Percentiles rank a stretch among this genome's conserved stretches.
Conservation (phyloP, 2,797 vertebrate species). For the Tauraco hartlaubi region DNA sequence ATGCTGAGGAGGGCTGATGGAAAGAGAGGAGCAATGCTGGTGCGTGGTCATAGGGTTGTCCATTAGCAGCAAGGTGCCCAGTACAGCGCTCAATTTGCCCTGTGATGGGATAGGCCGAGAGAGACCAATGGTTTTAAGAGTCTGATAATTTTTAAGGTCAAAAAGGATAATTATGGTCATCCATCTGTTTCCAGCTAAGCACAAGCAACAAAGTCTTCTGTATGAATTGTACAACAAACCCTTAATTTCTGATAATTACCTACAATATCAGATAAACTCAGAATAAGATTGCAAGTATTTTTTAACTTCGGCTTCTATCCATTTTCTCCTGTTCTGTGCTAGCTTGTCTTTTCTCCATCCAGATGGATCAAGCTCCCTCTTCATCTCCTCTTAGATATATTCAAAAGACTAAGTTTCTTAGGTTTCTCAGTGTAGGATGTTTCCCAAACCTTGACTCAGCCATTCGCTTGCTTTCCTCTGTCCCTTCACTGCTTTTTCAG, state of each 20-base stretch:
- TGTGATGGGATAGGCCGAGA: neutral
- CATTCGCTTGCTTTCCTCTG: neutral
- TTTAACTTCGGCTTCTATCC: neutral
- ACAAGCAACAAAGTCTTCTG: neutral
- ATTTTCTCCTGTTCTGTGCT: neutral
- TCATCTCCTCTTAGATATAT: neutral
- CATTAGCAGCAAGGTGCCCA: fast-evolving
- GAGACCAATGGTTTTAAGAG: neutral
- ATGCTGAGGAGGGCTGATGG: neutral
- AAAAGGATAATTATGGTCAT: neutral
- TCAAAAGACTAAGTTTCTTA: neutral
- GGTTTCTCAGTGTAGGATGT: neutral
- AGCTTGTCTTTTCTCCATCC: neutral
- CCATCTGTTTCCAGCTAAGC: neutral
- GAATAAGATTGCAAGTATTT: neutral
- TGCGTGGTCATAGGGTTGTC: neutral
- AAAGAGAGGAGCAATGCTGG: neutral
- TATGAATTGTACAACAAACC: neutral
- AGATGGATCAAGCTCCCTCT: neutral
- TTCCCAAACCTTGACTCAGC: neutral
- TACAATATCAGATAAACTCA: neutral
- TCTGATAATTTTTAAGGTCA: neutral
- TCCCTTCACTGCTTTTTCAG: neutral
- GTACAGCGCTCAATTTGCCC: neutral
- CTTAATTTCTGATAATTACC: neutral